These are phyloP conservation scores for Microcebus lehilahytsara DNA, from an alignment of 2,113 vertebrate species.

Conservation along the genomic window DNA sequence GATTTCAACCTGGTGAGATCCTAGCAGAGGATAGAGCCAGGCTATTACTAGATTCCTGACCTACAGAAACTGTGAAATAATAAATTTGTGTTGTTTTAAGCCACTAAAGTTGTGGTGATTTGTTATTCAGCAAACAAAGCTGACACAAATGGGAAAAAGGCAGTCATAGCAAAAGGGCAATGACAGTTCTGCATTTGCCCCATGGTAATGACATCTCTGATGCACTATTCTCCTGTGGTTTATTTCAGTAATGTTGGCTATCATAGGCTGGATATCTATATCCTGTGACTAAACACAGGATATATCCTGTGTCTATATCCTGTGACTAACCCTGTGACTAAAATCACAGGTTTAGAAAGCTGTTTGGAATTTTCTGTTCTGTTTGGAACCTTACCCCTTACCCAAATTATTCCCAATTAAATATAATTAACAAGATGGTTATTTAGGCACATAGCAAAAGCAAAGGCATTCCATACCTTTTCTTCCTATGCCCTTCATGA, in stretches of 20 bases:
- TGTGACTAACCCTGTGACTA: neutral
- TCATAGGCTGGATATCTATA: neutral
- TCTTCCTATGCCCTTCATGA: neutral
- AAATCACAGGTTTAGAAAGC: neutral
- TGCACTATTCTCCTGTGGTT: neutral
- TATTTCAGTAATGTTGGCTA: neutral
- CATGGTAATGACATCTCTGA: neutral
- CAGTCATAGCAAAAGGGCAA: neutral
- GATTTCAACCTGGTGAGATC: neutral
- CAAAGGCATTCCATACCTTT: neutral
- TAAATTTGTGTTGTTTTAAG: neutral
- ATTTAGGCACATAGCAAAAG: neutral
- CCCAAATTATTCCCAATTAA: neutral
- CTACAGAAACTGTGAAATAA: neutral
- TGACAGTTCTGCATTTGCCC: neutral
- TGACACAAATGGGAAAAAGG: neutral
- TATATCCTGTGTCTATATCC: neutral
- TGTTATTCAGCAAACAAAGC: neutral
- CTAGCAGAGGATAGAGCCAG: neutral
- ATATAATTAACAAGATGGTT: neutral
- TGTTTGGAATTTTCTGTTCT: slow-evolving; percentile 5
- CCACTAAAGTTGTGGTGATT: neutral
- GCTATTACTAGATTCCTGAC: neutral
- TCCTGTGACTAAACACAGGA: neutral
- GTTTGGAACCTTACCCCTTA: neutral